phyloP scores from a whole-genome alignment of 1,140 invertebrate species.

The Geopemphigus sp. region DNA sequence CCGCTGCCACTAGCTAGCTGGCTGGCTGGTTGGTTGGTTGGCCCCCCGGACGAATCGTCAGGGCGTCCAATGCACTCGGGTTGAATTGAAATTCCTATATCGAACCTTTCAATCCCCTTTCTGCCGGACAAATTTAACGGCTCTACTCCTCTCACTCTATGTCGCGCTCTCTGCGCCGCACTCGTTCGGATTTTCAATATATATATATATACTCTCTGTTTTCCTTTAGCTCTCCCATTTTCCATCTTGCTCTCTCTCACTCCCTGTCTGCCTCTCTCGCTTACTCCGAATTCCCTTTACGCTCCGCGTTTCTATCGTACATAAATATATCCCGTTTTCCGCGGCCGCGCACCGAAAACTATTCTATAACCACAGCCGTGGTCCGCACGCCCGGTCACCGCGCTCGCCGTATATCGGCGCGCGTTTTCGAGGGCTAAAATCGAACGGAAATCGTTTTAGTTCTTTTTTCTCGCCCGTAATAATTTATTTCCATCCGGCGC shows the following conservation, averaged over 20 bases:
- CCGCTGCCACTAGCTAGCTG: not conserved
- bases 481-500: not conserved
- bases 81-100: constrained; percentile 45
- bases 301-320: no score
- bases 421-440: not conserved
- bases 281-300: no score
- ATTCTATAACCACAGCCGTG: not conserved
- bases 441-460: constrained; percentile 2
- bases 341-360: not conserved
- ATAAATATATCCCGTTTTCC: not conserved
- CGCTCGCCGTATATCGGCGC: no score
- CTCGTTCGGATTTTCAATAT: constrained; percentile 28
- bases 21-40: no score
- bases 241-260: not conserved
- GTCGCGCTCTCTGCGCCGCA: not conserved
- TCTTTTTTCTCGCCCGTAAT: not conserved
- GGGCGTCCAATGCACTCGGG: constrained; percentile 41
- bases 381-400: no score
- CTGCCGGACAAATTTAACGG: constrained; percentile 39
- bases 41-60: constrained; percentile 15
- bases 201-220: no score
- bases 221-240: not conserved
- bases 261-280: no score
- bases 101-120: constrained; percentile 45
- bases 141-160: not conserved